phyloP scores from a whole-genome alignment of 2,113 vertebrate genomes.

The Lates calcarifer region DNA sequence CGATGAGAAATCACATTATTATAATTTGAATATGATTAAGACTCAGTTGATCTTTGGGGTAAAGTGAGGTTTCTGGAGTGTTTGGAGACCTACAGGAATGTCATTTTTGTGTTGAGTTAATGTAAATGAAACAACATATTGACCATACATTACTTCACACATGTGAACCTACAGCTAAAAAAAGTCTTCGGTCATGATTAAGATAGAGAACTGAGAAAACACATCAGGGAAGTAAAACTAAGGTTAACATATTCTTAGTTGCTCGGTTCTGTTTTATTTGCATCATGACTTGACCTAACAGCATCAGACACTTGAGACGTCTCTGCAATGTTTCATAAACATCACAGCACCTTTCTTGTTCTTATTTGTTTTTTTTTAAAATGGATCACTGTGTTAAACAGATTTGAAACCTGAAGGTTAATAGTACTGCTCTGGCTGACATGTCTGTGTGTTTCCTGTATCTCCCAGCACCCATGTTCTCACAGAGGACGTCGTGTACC shows the following conservation, averaged over 20 bases:
- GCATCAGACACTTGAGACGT: background rate
- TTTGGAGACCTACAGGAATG: background rate
- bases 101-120: background rate
- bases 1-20: too few species aligned
- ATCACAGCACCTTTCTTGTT: background rate
- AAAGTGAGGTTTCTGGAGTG: background rate
- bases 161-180: background rate
- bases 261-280: background rate
- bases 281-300: background rate
- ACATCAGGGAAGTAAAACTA: constrained; percentile 47
- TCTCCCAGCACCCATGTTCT: constrained; percentile 84
- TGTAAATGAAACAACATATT: background rate
- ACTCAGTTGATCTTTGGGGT: background rate
- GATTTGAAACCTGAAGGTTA: background rate
- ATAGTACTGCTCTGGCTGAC: background rate
- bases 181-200: background rate
- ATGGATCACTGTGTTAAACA: background rate
- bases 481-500: constrained; percentile 86
- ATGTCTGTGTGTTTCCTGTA: background rate
- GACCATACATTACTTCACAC: background rate
- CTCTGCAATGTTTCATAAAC: background rate
- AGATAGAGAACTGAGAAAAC: constrained; percentile 46
- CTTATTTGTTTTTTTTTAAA: background rate
- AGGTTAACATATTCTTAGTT: background rate
- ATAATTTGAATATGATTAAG: background rate